Conservation (phyloP, 2,797 vertebrate species). For the Acanthurus lineatus region DNA sequence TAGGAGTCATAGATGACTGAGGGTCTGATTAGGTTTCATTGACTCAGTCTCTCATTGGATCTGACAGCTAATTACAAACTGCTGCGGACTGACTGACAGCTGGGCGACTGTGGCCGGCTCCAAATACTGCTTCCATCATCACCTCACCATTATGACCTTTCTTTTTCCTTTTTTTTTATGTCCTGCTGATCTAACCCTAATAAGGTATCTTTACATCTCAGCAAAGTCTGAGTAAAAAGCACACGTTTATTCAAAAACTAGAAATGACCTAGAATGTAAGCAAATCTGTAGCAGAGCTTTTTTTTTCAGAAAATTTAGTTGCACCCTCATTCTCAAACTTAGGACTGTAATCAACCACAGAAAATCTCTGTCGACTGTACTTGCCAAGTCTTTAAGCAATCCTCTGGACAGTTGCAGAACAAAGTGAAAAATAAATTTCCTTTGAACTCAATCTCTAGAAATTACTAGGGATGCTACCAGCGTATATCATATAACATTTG, state of each 20-base stretch:
- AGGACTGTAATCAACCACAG: too few species aligned
- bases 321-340: too few species aligned
- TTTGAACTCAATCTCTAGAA: background rate
- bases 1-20: background rate
- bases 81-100: constrained; percentile 31
- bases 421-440: background rate
- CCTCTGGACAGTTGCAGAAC: background rate
- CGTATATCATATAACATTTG: background rate
- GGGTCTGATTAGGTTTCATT: constrained; percentile 38
- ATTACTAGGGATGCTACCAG: background rate
- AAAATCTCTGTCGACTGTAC: too few species aligned
- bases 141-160: constrained; percentile 31
- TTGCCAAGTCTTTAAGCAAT: too few species aligned
- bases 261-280: too few species aligned
- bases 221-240: constrained; percentile 1
- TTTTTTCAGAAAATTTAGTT: background rate
- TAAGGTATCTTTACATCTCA: background rate
- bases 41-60: constrained; percentile 15
- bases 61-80: constrained; percentile 48
- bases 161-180: too few species aligned
- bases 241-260: background rate
- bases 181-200: constrained; percentile 1
- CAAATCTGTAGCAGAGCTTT: background rate
- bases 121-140: constrained; percentile 45
- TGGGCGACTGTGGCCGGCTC: constrained; percentile 26